Base-by-base conservation (phyloP, 2,113 vertebrate species). In the Euleptes europaea region DNA sequence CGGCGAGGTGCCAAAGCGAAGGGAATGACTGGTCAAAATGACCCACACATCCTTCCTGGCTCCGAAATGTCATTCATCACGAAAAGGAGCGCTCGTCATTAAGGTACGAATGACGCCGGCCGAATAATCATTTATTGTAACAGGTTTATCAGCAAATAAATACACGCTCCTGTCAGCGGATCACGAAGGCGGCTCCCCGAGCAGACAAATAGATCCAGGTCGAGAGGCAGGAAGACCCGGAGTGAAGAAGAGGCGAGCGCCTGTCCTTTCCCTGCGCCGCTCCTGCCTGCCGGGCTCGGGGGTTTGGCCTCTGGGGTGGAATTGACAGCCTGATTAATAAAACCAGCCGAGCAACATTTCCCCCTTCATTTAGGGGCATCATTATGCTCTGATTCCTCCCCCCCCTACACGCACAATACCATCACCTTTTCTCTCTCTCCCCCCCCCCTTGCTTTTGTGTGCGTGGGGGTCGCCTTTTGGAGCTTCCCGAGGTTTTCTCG, bases 121-220 rank as follows among this genome's bases (percentile, higher is more conserved):
- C 97, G 98, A 99, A 99, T 98, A 98, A 99, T 99, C 98, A 99
- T 99, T 99, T 99, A 99, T 99, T 99, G 98, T 99, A 99, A 99
- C 98, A 98, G 98, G 98, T 99, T 99, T 99, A 99, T 99, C 98
- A 98, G 98, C 98, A 99, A 99, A 99, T 99, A 99, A 99, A 99
- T 98, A 98, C 97, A 97, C 97, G 97, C 94, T 98, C 97, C 97
- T 99, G 98, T 98, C 98, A 99, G 97, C 97, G 96, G 97, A 96
- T 98, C 98, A 98, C 98, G 97, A 98, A 99, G 98, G 97, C 98
- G 96, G 98, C 97, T 98, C 98, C 97, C 96, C 97, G 97, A 49
- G 97, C 97, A 98, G 98, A 98, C 97, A 98, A 98, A 97, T 98
- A 98, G 97, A 98, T 99, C 98, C 98, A 98, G 97, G 98, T 98